Evolutionary conservation across 2,113 vertebrate species (phyloP).

Genomic region (Chaenogobius annularis): DNA sequence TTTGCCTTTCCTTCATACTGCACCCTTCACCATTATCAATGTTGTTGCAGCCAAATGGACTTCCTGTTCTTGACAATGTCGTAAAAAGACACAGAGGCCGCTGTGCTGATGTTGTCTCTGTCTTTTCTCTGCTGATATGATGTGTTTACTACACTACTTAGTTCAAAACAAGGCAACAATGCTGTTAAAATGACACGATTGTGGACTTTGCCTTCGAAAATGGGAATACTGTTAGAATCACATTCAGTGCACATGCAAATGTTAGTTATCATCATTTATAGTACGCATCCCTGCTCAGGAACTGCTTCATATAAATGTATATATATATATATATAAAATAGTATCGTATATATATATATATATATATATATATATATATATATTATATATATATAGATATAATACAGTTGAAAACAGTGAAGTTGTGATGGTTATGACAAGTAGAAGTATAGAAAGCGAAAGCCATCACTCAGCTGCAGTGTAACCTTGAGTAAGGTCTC

Average conservation of each 20-base stretch:
- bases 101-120: constrained; percentile 35
- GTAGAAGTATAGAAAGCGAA: constrained; percentile 29
- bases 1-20: constrained; percentile 14
- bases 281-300: no score
- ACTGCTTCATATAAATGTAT: no score
- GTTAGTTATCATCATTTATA: no score
- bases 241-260: no score
- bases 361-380: no score
- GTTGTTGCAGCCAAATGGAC: constrained; percentile 75
- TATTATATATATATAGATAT: no score
- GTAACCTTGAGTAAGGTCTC: constrained; percentile 62
- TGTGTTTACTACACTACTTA: constrained; percentile 15
- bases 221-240: no score
- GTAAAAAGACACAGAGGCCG: constrained; percentile 42
- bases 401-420: constrained; percentile 24
- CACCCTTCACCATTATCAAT: constrained; percentile 73
- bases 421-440: constrained; percentile 47
- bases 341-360: no score
- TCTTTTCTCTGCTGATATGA: constrained; percentile 14
- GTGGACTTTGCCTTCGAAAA: no score
- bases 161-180: constrained; percentile 12
- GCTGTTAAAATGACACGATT: no score
- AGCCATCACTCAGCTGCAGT: constrained; percentile 62
- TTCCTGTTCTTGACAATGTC: constrained; percentile 73
- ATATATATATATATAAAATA: no score